Evolutionary conservation across 2,888 invertebrate genomes (phyloP).

Genomic region (Heliconius charithonia): DNA sequence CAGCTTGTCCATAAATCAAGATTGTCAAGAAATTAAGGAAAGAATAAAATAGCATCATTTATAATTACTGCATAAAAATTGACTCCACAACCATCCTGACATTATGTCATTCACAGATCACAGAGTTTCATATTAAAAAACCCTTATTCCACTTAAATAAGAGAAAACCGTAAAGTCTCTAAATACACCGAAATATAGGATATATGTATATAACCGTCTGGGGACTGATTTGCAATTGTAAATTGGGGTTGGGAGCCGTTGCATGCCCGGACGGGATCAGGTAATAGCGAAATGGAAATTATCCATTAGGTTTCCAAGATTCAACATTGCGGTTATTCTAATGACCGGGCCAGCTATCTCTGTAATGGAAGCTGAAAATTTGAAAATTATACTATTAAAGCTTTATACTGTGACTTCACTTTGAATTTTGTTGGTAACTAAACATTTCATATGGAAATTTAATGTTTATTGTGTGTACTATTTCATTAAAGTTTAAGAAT

Average conservation of each 20-base stretch:
- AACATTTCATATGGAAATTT: background rate
- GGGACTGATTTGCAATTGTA: conserved; percentile 39
- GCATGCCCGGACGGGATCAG: conserved; percentile 32
- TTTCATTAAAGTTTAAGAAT: background rate
- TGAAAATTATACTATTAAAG: conserved; percentile 19
- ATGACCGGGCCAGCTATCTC: conserved; percentile 29
- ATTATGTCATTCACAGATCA: background rate
- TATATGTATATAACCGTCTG: conserved; percentile 4
- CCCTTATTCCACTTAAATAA: background rate
- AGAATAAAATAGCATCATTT: background rate
- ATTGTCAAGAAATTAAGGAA: too few relatives aligned
- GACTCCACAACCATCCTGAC: background rate
- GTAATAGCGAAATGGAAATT: conserved; percentile 42
- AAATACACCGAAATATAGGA: background rate
- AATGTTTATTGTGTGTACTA: background rate
- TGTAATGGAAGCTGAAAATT: conserved; percentile 13
- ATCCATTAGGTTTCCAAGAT: conserved; percentile 38
- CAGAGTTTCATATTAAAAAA: too few relatives aligned
- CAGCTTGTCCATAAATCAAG: too few relatives aligned
- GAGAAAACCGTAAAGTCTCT: background rate
- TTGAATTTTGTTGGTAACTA: background rate
- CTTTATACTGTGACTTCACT: background rate
- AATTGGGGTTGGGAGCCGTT: conserved; percentile 35
- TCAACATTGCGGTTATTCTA: conserved; percentile 34
- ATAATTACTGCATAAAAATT: background rate